Evolutionary conservation across 2,797 vertebrate species (phyloP).

Genomic region (Synanceia verrucosa): DNA sequence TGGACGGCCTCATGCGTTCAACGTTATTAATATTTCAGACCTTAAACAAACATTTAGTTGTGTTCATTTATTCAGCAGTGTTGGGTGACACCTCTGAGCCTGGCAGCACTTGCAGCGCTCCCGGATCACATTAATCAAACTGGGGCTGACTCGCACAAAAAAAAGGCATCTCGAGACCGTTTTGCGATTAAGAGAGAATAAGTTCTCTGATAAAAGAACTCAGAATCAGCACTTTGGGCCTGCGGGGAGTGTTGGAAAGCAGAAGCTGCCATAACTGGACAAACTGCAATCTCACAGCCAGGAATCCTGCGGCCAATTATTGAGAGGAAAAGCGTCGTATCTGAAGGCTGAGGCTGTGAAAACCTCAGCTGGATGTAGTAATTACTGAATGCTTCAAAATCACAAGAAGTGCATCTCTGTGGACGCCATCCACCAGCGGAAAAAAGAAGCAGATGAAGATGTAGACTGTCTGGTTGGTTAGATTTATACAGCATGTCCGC

Average conservation of each 20-base stretch:
- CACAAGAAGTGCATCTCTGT: conserved; percentile 48
- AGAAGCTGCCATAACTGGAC: conserved; percentile 72
- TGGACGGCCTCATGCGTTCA: conserved; percentile 53
- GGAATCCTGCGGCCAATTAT: conserved; percentile 55
- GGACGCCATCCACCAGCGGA: conserved; percentile 26
- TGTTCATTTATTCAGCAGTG: conserved; percentile 73
- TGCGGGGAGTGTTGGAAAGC: conserved; percentile 49
- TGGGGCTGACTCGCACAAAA: conserved; percentile 64
- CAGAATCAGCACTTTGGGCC: conserved; percentile 71
- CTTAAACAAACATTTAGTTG: conserved; percentile 79
- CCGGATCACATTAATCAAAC: conserved; percentile 82
- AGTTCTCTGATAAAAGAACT: conserved; percentile 64
- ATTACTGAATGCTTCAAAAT: conserved; percentile 58
- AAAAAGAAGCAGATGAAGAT: conserved; percentile 47
- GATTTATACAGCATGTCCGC: conserved; percentile 26
- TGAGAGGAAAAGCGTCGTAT: conserved; percentile 58
- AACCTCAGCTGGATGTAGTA: conserved; percentile 42
- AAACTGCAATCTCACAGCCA: conserved; percentile 70
- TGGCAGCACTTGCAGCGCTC: conserved; percentile 68
- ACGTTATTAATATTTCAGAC: conserved; percentile 76
- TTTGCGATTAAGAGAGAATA: conserved; percentile 77
- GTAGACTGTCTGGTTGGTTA: conserved; percentile 8
- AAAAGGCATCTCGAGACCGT: conserved; percentile 67
- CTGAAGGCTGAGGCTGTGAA: conserved; percentile 33
- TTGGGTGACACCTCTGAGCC: conserved; percentile 66